Evolutionary conservation across 1,140 invertebrate genomes (phyloP).

Genomic region (Diploscapter pachys): DNA sequence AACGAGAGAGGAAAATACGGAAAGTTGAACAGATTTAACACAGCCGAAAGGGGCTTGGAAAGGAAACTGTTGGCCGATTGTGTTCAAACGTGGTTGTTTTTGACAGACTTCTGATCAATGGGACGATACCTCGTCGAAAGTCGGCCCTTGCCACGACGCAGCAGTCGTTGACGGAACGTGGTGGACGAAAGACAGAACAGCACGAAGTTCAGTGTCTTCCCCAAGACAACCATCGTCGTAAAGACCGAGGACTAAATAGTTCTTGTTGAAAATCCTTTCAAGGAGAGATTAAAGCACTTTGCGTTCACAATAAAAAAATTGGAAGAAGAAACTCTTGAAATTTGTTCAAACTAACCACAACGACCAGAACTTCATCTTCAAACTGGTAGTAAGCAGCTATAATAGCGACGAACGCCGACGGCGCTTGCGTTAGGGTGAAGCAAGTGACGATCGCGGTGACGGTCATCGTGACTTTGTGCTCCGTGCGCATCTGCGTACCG

Average conservation of each 20-base stretch:
- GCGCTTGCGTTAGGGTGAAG: conserved; percentile 41
- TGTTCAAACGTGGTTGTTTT: no score
- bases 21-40: no score
- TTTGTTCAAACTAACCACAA: conserved; percentile 9
- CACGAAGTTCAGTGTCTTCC: conserved; percentile 32
- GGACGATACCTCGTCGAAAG: conserved; percentile 3
- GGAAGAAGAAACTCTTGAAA: neutral
- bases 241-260: conserved; percentile 20
- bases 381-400: conserved; percentile 23
- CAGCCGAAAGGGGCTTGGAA: no score
- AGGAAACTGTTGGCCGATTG: no score
- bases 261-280: neutral
- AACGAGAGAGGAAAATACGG: no score
- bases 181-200: conserved; percentile 36
- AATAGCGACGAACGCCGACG: conserved; percentile 35
- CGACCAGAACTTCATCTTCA: conserved; percentile 17
- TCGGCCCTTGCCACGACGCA: conserved; percentile 12
- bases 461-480: conserved; percentile 40
- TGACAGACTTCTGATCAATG: no score
- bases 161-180: conserved; percentile 30
- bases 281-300: neutral
- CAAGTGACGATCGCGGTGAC: conserved; percentile 39
- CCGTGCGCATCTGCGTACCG: conserved; percentile 25
- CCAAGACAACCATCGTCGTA: conserved; percentile 21
- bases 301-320: no score